Evolutionary conservation across 2,113 vertebrate genomes (phyloP).

Genomic region (Brachyhypopomus occidentalis): DNA sequence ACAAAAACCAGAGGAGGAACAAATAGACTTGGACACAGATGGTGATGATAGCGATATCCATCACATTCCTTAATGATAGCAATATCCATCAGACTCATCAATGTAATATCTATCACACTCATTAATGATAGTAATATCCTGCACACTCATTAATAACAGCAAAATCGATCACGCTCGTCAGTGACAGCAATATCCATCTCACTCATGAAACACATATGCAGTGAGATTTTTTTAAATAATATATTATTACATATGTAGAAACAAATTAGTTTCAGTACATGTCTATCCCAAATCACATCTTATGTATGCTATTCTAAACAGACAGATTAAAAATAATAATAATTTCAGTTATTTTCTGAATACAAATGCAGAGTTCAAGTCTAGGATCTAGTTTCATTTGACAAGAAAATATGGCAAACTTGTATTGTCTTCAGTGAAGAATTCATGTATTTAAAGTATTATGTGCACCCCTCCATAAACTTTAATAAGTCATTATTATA

Average conservation of each 20-base stretch:
- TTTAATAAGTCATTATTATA: slow-evolving; percentile 46
- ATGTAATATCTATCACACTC: no score
- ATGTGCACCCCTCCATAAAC: slow-evolving; percentile 20
- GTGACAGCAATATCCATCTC: not conserved
- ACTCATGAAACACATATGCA: not conserved
- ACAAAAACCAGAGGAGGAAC: slow-evolving; percentile 88
- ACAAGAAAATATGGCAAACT: not conserved
- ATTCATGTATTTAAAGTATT: slow-evolving; percentile 65
- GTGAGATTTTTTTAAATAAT: not conserved
- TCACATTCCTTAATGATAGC: not conserved
- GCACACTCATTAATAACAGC: no score
- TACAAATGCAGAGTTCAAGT: slow-evolving; percentile 18
- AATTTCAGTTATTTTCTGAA: no score
- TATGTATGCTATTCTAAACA: no score
- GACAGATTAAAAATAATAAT: no score
- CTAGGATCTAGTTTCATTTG: slow-evolving; percentile 25
- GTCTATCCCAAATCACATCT: not conserved
- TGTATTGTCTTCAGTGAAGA: slow-evolving; percentile 63
- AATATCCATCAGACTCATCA: no score
- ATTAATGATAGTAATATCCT: no score
- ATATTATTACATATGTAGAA: not conserved
- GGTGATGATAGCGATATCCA: slow-evolving; percentile 69
- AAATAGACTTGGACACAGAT: slow-evolving; percentile 91
- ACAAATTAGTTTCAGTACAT: slow-evolving; percentile 15
- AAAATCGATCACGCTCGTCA: no score